Evolutionary conservation across 2,113 vertebrate genomes (phyloP), one percentile per base, ranked within the genome.

Genomic region (Charina bottae): DNA sequence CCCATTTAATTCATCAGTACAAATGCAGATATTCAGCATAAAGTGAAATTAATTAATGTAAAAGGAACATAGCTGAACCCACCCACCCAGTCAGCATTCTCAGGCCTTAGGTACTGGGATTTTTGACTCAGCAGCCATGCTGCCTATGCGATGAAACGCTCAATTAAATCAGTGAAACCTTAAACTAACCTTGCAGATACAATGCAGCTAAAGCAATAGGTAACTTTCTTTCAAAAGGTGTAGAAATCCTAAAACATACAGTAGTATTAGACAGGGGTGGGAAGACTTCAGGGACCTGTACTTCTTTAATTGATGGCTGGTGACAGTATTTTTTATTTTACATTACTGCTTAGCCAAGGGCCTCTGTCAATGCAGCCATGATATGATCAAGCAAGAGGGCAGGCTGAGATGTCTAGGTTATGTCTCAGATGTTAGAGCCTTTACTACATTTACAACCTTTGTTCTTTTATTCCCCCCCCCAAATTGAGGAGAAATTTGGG

Each of bases 181-280:
- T 83, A 85, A 59, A 56, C 88, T 46, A 68, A 55, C n/a, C 59
- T 90, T 84, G 83, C 9, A 59, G 21, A 85, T 72, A 10, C 24
- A 56, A 78, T 54, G 78, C 60, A 89, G 89, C 49, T 37, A 78
- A 78, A 78, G 91, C 93, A 92, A 94, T 59, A 26, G 59, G 92
- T n/a, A 62, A 89, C 83, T 93, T 85, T 37, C 49, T 60, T 46
- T 24, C 3, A 33, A n/a, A 87, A 62, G 17, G 26, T 59, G 42
- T 83, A 46, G 78, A 78, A 78, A 21, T 78, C 33, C 72, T 78
- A 42, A 78, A 78, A 21, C 33, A 78, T 37, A n/a, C n/a, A n/a
- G n/a, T n/a, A 78, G 17, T 37, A 37, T 6, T 78, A 6, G 33
- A 42, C 15, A 78, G 33, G 49, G 49, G 33, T 78, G 17, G 37